A percentile compares a stretch with the other conserved stretches of the same genome.
These are phyloP conservation scores for Phalanger gymnotis DNA, from an alignment of 2,797 vertebrate species.

Conservation along the genomic window DNA sequence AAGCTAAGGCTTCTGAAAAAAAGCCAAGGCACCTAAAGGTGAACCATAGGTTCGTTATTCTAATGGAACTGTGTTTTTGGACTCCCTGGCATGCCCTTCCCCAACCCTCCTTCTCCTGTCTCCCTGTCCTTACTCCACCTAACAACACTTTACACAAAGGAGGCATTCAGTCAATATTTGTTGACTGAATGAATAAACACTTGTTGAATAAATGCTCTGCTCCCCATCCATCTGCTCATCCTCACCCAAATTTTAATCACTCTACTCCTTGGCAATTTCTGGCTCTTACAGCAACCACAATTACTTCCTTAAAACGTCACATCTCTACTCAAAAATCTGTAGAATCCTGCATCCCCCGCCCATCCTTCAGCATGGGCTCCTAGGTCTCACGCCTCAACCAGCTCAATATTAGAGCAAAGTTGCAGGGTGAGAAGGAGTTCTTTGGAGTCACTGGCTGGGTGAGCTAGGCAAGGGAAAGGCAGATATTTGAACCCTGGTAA, in stretches of 20 bases:
- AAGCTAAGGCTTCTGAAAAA: background rate
- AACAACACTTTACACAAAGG: background rate
- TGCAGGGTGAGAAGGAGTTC: background rate
- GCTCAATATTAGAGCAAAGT: background rate
- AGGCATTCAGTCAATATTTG: background rate
- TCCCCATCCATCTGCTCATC: background rate
- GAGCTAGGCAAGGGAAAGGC: background rate
- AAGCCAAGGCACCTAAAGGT: background rate
- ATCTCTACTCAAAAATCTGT: background rate
- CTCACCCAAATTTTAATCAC: background rate
- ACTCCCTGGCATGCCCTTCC: too few relatives aligned
- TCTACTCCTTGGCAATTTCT: background rate
- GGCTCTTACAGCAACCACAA: background rate
- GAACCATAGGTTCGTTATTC: background rate
- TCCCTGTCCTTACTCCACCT: background rate
- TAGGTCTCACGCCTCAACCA: too few relatives aligned
- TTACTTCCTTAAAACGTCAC: too few relatives aligned
- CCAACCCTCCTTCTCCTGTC: too few relatives aligned
- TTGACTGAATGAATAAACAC: background rate
- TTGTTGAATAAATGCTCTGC: background rate
- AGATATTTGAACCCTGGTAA: background rate
- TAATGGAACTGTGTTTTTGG: too few relatives aligned
- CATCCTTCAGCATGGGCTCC: too few relatives aligned
- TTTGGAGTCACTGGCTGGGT: background rate
- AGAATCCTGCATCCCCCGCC: background rate